phyloP scores from a whole-genome alignment of 2,888 invertebrate species.

The Meliscaeva auricollis region DNA sequence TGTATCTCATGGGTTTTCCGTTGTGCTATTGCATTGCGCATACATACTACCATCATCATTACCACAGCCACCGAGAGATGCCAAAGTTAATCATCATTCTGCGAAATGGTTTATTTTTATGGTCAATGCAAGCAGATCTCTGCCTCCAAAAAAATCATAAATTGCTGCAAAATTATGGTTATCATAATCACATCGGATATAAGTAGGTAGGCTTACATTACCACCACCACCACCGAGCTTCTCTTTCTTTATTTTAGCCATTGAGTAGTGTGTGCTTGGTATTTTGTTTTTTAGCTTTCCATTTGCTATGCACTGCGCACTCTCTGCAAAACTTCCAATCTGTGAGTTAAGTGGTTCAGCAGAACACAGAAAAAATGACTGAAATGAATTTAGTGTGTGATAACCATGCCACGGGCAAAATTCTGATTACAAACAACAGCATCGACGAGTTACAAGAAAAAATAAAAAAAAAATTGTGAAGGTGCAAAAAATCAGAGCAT shows the following conservation, averaged over 20 bases:
- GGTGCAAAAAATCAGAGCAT: conserved; percentile 59
- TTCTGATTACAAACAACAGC: conserved; percentile 51
- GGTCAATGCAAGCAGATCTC: conserved; percentile 56
- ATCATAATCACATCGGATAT: conserved; percentile 74
- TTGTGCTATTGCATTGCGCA: not conserved
- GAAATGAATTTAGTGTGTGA: conserved; percentile 75
- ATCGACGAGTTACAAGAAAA: conserved; percentile 20
- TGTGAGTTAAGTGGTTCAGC: conserved; percentile 61
- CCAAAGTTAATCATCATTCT: conserved; percentile 76
- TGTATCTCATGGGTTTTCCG: conserved; percentile 44
- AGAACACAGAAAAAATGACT: conserved; percentile 23
- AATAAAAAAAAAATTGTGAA: conserved; percentile 28
- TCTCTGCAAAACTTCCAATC: conserved; percentile 40
- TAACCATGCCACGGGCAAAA: conserved; percentile 70
- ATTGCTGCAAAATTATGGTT: conserved; percentile 75
- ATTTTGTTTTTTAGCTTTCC: conserved; percentile 45
- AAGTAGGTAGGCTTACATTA: conserved; percentile 46
- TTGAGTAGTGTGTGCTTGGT: conserved; percentile 2
- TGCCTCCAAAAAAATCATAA: conserved; percentile 76
- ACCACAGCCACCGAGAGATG: conserved; percentile 32
- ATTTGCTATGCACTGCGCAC: conserved; percentile 18
- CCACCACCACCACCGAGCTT: conserved; percentile 20
- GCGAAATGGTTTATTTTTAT: conserved; percentile 73
- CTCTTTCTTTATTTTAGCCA: not conserved
- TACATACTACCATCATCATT: not conserved